phyloP scores from a whole-genome alignment of 53 echinoderm and acorn worm species.

The Luidia sarsii region DNA sequence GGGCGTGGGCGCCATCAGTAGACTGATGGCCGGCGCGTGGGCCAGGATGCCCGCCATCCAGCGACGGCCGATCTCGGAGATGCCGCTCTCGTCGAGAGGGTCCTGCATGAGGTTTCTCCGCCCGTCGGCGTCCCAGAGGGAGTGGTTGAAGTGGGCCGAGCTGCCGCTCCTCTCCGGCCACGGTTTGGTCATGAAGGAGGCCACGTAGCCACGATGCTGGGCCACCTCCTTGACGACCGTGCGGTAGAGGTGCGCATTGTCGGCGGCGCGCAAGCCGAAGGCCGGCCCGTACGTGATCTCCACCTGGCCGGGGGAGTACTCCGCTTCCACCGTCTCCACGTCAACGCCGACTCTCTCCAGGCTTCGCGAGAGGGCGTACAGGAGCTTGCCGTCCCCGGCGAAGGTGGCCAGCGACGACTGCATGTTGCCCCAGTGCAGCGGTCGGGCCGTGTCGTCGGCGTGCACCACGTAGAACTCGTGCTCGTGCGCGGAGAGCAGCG shows the following conservation, averaged over 20 bases:
- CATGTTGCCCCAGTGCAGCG: neutral
- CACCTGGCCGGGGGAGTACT: constrained; percentile 9
- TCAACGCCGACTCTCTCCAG: constrained; percentile 1
- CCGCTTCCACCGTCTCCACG: constrained; percentile 8
- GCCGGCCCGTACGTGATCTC: constrained; percentile 32
- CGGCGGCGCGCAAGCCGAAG: constrained; percentile 39
- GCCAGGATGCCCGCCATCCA: constrained; percentile 83
- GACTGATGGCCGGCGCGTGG: constrained; percentile 69
- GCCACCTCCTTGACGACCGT: constrained; percentile 38
- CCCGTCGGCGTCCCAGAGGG: constrained; percentile 58
- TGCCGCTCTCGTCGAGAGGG: constrained; percentile 24
- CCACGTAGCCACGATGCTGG: neutral
- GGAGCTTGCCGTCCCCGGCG: neutral
- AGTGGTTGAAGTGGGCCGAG: constrained; percentile 41
- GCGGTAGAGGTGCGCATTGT: constrained; percentile 33
- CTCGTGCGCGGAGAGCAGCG: constrained; percentile 17
- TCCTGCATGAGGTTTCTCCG: constrained; percentile 61
- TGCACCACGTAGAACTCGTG: constrained; percentile 31
- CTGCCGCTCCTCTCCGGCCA: neutral
- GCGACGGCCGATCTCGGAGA: constrained; percentile 63
- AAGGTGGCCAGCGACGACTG: neutral
- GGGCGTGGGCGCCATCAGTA: constrained; percentile 61
- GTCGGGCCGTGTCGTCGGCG: neutral
- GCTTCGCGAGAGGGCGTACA: neutral
- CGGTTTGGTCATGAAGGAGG: constrained; percentile 36